Percentiles rank a stretch among this genome's conserved stretches.
Evolutionary conservation across 2,888 invertebrate genomes (phyloP).

Genomic region (Chrysomela aeneicollis): DNA sequence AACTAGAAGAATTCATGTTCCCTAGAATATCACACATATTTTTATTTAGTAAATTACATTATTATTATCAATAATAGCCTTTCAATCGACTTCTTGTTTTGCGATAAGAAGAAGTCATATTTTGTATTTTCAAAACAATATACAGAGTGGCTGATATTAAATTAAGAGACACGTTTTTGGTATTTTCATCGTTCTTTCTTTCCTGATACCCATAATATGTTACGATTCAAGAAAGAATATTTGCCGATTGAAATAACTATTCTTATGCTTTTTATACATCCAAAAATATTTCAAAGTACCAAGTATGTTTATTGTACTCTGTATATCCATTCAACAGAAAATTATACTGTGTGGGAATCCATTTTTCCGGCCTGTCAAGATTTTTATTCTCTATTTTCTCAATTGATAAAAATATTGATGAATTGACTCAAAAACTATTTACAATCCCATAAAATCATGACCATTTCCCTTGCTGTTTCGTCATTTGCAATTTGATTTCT

Average conservation of each 20-base stretch:
- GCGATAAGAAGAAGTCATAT: no score
- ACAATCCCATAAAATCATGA: conserved; percentile 30
- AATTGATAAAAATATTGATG: conserved; percentile 36
- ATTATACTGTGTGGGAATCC: conserved; percentile 12
- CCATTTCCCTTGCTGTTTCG: conserved; percentile 33
- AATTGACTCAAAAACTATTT: conserved; percentile 31
- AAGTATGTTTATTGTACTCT: conserved; percentile 16
- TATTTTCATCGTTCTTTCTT: conserved; percentile 33
- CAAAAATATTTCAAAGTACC: background rate
- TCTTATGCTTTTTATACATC: background rate
- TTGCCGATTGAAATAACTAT: background rate
- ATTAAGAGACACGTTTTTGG: conserved; percentile 29
- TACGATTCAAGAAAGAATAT: background rate
- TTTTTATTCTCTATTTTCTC: conserved; percentile 26
- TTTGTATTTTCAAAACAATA: conserved; percentile 16
- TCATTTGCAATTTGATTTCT: conserved; percentile 22
- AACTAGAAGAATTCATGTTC: conserved; percentile 27
- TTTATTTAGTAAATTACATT: no score
- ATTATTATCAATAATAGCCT: no score
- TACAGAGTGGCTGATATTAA: conserved; percentile 30
- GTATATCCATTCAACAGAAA: conserved; percentile 13
- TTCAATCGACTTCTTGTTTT: no score
- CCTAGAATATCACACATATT: no score
- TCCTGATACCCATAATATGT: conserved; percentile 44
- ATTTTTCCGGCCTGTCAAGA: conserved; percentile 35